Conservation (phyloP, 2,888 invertebrate genomes). For the Maniola hyperantus region DNA sequence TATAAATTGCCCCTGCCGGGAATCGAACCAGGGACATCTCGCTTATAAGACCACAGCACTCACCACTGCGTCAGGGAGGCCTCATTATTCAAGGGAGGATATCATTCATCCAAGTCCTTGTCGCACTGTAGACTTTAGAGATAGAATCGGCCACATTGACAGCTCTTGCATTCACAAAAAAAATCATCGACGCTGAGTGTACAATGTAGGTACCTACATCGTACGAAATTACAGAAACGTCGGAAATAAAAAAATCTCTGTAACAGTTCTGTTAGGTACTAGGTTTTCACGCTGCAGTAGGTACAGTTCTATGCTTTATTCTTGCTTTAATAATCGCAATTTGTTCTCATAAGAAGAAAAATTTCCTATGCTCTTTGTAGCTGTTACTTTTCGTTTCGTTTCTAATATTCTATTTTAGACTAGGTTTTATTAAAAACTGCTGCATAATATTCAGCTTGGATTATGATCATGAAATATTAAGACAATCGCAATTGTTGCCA, state of each 20-base stretch:
- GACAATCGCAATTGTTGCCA: no score
- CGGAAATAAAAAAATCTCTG: slow-evolving; percentile 33
- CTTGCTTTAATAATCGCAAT: slow-evolving; percentile 30
- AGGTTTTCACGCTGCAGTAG: slow-evolving; percentile 23
- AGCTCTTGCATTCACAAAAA: neutral
- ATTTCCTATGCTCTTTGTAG: slow-evolving; percentile 6
- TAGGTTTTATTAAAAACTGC: slow-evolving; percentile 7
- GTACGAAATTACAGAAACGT: slow-evolving; percentile 60
- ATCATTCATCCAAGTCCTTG: no score
- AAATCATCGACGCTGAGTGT: slow-evolving; percentile 7
- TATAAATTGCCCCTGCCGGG: no score
- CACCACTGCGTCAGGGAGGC: no score
- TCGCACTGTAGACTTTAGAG: no score
- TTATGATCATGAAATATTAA: no score
- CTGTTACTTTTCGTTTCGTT: neutral
- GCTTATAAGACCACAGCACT: no score
- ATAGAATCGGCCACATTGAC: no score
- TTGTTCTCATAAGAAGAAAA: slow-evolving; percentile 20
- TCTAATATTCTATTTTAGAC: no score
- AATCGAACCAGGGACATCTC: no score
- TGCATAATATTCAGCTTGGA: neutral
- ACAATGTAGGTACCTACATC: no score
- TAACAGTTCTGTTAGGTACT: slow-evolving; percentile 27
- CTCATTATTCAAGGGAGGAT: no score
- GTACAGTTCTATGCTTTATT: slow-evolving; percentile 23